phyloP scores from a whole-genome alignment of 2,113 vertebrate genomes.

The Phaethon lepturus region DNA sequence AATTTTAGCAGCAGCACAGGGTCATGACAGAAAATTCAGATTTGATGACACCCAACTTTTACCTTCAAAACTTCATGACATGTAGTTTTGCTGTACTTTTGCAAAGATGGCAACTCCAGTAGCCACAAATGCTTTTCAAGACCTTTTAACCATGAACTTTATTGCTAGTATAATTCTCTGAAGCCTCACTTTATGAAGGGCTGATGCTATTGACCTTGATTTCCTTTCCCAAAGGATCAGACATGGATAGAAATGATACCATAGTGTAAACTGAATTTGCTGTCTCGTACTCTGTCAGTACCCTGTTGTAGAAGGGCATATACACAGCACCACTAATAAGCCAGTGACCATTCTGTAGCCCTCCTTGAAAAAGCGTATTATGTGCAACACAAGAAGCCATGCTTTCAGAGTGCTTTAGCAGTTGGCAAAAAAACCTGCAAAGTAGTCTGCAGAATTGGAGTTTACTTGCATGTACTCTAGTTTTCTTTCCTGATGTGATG shows the following conservation, averaged over 20 bases:
- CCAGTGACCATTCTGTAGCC: neutral
- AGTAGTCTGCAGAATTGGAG: neutral
- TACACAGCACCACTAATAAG: neutral
- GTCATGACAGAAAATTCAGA: neutral
- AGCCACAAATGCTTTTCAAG: neutral
- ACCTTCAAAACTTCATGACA: neutral
- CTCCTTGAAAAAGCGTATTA: neutral
- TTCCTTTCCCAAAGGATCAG: neutral
- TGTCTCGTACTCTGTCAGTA: neutral
- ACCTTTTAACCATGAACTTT: neutral
- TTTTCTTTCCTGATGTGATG: neutral
- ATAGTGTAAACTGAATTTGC: neutral
- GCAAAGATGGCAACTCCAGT: neutral
- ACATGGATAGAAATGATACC: neutral
- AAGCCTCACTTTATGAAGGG: neutral
- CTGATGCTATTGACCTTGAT: neutral
- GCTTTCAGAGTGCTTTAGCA: neutral
- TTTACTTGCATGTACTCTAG: neutral
- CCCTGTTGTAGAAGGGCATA: neutral
- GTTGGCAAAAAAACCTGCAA: accelerated
- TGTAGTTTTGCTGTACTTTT: neutral
- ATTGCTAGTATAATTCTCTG: neutral
- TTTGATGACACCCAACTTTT: neutral
- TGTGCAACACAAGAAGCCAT: neutral
- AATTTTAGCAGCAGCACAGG: neutral